Evolutionary conservation across 37 sponge, comb jelly and placozoan genomes (phyloP).

Genomic region (Beroe ovata): DNA sequence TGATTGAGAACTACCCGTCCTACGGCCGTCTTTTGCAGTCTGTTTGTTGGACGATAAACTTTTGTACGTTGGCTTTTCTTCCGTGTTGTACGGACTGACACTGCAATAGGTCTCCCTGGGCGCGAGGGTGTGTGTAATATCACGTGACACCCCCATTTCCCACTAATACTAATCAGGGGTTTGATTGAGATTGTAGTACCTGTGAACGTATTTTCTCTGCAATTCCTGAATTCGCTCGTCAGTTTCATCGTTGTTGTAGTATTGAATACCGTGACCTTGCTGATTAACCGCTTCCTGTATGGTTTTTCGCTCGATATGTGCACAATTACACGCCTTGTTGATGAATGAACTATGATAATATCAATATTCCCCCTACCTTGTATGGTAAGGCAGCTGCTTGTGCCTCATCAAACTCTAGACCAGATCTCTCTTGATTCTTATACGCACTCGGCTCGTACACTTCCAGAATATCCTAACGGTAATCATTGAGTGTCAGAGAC

Average conservation of each 20-base stretch:
- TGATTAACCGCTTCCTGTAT: slow-evolving; percentile 13
- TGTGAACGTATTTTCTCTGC: slow-evolving; percentile 51
- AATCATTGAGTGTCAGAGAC: no score
- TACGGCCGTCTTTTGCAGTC: not conserved
- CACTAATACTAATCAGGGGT: no score
- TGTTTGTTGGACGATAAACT: not conserved
- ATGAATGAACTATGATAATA: no score
- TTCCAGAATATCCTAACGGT: slow-evolving; percentile 38
- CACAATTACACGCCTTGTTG: no score
- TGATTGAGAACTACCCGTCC: not conserved
- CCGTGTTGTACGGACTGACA: slow-evolving; percentile 33
- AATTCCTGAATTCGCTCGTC: slow-evolving; percentile 33
- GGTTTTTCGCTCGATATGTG: no score
- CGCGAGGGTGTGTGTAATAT: not conserved
- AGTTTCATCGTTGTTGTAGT: slow-evolving; percentile 5
- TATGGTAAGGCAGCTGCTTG: not conserved
- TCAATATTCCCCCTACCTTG: not conserved
- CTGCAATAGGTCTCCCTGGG: slow-evolving; percentile 56
- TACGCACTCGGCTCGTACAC: slow-evolving; percentile 19
- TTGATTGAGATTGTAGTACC: not conserved
- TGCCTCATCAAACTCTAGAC: not conserved
- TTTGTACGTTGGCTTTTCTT: not conserved
- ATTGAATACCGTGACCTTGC: slow-evolving; percentile 34
- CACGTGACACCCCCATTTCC: not conserved
- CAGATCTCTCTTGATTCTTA: not conserved